phyloP scores from a whole-genome alignment of 2,113 vertebrate genomes.

The Microcebus ravelobensis region DNA sequence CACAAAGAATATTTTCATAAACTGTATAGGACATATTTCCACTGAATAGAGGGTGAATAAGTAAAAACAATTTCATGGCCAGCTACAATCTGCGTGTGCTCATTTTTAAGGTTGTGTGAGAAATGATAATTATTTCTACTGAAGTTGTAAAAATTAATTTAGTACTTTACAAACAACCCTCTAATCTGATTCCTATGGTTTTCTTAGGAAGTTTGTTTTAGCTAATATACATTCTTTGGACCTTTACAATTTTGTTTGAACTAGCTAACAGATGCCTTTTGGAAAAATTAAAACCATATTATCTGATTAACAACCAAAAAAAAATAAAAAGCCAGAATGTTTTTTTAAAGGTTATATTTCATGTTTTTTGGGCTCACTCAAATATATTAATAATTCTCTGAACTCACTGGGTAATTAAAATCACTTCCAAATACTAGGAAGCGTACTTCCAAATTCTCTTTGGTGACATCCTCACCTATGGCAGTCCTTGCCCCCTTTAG shows the following conservation, averaged over 20 bases:
- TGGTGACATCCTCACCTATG: conserved; percentile 24
- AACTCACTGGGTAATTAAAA: conserved; percentile 24
- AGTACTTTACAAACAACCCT: neutral
- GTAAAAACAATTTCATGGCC: neutral
- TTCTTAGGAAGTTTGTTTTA: neutral
- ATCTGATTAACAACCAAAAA: neutral
- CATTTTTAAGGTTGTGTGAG: neutral
- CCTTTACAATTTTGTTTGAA: conserved; percentile 14
- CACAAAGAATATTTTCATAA: neutral
- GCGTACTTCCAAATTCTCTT: conserved; percentile 57
- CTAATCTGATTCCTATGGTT: neutral
- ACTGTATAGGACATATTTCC: neutral
- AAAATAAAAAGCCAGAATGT: neutral
- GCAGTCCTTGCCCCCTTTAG: neutral
- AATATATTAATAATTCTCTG: neutral
- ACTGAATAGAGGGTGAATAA: neutral
- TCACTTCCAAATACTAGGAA: conserved; percentile 19
- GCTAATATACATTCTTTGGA: neutral
- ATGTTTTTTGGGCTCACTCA: neutral
- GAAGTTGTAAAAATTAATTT: neutral
- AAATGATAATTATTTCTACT: neutral
- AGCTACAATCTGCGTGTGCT: neutral
- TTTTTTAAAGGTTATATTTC: neutral
- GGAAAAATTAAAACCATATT: conserved; percentile 47
- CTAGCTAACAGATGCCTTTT: neutral